Base-by-base conservation (phyloP, 2,888 invertebrate species). In the Drosophila macrospina region DNA sequence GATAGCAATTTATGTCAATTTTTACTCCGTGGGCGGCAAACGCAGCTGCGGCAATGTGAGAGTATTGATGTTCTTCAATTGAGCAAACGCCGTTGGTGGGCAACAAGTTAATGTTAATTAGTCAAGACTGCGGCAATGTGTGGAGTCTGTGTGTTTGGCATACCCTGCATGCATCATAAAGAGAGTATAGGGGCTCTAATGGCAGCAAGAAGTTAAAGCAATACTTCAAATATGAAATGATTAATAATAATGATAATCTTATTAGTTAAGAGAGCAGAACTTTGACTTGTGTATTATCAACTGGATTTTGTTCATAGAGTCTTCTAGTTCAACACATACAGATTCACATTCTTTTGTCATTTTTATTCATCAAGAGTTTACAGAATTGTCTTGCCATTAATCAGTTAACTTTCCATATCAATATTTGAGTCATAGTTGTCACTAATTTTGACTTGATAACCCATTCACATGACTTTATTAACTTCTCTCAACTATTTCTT, bases 1-100 rank as follows among this genome's bases (percentile, higher is more conserved):
- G 48, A 77, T 80, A 59, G 65, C 72, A 86, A 88, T 86, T 83
- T 83, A 84, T 86, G 78, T 70, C 74, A 84, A 61, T 78, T 74
- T 63, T 51, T 55, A 45, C 59, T 30, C 54, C 48, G 69, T 56
- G 78, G 81, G 60, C 47, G 81, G 57, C 37, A 60, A 42, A 32
- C 41, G 51, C 15, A 39, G 7, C 44, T 26, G 51, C 24, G n/a
- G 16, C 39, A 26, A 36, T 37, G 51, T 13, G 48, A 52, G 48
- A 30, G 67, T 76, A 86, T 83, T 77, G 80, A 83, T 80, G 88
- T 51, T 50, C 65, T 44, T 71, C 81, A 86, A 86, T 88, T 83
- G 86, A 83, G 62, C 56, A 52, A 44, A 39, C 66, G 54, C 54
- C 52, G 67, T 56, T 69, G 78, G 76, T 83, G 83, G 88, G 56